These are phyloP conservation scores for Drosophila ustulata DNA, from an alignment of 2,888 invertebrate genomes.

Conservation along the genomic window DNA sequence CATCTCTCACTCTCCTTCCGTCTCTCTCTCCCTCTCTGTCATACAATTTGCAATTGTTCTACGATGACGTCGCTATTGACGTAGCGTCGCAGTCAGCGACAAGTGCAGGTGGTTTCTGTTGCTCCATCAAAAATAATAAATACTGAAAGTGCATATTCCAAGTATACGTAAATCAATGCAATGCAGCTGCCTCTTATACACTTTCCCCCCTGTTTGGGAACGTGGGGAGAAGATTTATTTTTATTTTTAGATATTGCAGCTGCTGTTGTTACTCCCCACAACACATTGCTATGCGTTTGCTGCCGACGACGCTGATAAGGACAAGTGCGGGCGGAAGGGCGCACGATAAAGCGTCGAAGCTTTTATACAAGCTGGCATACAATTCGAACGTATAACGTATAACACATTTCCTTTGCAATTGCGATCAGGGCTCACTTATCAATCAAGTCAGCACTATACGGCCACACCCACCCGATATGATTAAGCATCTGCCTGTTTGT, in stretches of 20 bases:
- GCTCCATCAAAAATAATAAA: slow-evolving; percentile 39
- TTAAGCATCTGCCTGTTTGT: slow-evolving; percentile 26
- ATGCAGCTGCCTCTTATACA: slow-evolving; percentile 39
- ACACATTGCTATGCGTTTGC: slow-evolving; percentile 25
- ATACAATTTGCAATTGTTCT: slow-evolving; percentile 34
- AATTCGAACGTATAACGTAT: not conserved
- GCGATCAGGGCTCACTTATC: slow-evolving; percentile 54
- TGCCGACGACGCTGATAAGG: slow-evolving; percentile 36
- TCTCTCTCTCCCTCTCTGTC: not conserved
- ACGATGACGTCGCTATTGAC: slow-evolving; percentile 31
- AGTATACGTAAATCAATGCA: slow-evolving; percentile 55
- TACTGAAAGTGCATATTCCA: slow-evolving; percentile 53
- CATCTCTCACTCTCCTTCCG: not conserved
- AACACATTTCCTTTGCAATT: not conserved
- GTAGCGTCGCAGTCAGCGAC: slow-evolving; percentile 13
- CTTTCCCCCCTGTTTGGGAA: slow-evolving; percentile 12
- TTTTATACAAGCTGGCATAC: slow-evolving; percentile 2
- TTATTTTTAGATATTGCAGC: slow-evolving; percentile 68
- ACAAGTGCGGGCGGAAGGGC: slow-evolving; percentile 61
- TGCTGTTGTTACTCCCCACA: slow-evolving; percentile 44
- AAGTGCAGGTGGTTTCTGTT: slow-evolving; percentile 68
- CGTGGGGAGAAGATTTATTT: slow-evolving; percentile 48
- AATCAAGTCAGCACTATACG: slow-evolving; percentile 19
- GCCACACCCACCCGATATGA: slow-evolving; percentile 15
- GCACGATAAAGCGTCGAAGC: slow-evolving; percentile 51